Evolutionary conservation across 2,113 vertebrate species (phyloP).

Genomic region (Corythornis cristatus): DNA sequence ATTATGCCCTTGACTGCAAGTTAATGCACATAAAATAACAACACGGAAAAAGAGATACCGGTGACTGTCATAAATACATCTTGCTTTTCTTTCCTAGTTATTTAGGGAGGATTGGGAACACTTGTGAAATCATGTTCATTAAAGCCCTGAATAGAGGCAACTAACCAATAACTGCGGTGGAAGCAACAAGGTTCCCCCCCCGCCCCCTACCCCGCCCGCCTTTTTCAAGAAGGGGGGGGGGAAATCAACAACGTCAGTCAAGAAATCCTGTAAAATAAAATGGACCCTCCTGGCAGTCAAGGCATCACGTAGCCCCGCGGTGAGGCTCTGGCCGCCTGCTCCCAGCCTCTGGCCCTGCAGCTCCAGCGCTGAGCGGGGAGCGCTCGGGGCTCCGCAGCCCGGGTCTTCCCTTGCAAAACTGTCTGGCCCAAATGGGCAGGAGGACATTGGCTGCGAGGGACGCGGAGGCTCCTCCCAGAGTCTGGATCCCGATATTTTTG

Average conservation of each 20-base stretch:
- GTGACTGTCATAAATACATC: not conserved
- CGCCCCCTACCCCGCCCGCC: not conserved
- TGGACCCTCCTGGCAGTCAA: slow-evolving; percentile 62
- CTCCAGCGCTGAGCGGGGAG: slow-evolving; percentile 40
- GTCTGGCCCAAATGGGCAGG: slow-evolving; percentile 67
- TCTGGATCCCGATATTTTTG: slow-evolving; percentile 75
- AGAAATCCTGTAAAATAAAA: slow-evolving; percentile 71
- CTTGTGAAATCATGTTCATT: slow-evolving; percentile 17
- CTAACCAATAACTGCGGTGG: slow-evolving; percentile 61
- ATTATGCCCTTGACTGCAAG: not conserved
- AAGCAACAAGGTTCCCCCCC: slow-evolving; percentile 40
- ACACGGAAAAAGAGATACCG: not conserved
- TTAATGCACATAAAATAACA: not conserved
- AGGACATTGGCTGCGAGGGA: slow-evolving; percentile 74
- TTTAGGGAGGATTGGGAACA: not conserved
- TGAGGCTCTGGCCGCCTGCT: not conserved
- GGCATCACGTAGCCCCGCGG: not conserved
- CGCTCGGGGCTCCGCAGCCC: not conserved
- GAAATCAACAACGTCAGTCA: slow-evolving; percentile 57
- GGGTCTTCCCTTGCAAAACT: slow-evolving; percentile 32
- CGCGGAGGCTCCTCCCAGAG: slow-evolving; percentile 80
- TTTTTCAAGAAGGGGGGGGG: not conserved
- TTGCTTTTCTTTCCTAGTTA: not conserved
- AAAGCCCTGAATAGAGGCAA: not conserved
- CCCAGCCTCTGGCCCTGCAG: not conserved